These are phyloP conservation scores for Mellivora capensis DNA, from an alignment of 2,113 vertebrate species.

Conservation along the genomic window DNA sequence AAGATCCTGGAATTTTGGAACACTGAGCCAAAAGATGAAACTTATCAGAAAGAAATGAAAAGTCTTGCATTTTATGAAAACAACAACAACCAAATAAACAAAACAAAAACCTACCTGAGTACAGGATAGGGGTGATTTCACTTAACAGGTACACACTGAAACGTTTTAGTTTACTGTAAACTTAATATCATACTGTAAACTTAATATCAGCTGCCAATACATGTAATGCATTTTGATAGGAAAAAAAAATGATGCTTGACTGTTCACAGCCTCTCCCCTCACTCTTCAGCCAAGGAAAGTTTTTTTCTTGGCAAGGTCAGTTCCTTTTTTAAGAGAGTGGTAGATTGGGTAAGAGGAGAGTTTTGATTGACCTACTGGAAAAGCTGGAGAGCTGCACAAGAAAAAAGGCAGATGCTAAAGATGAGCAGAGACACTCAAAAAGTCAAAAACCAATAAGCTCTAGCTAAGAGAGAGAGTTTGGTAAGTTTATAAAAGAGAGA, in stretches of 20 bases:
- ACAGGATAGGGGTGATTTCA: not conserved
- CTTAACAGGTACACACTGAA: not conserved
- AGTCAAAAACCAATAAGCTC: not conserved
- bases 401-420: not conserved
- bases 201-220: slow-evolving; percentile 12
- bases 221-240: slow-evolving; percentile 29
- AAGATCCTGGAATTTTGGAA: not conserved
- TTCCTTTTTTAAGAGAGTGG: not conserved
- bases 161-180: not conserved
- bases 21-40: slow-evolving; percentile 15
- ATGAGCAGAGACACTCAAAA: not conserved
- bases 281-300: slow-evolving; percentile 1
- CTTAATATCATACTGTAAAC: not conserved
- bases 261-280: not conserved
- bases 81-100: not conserved
- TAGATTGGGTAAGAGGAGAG: not conserved
- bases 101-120: not conserved
- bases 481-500: not conserved
- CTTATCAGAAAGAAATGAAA: not conserved
- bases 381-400: not conserved
- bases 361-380: not conserved
- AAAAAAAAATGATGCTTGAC: slow-evolving; percentile 16
- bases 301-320: slow-evolving; percentile 32
- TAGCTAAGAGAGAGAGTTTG: not conserved
- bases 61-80: not conserved